A percentile compares a stretch with the other conserved stretches of the same genome.
Conservation (phyloP, 2,797 vertebrate species). For the Mionectes olivaceus region DNA sequence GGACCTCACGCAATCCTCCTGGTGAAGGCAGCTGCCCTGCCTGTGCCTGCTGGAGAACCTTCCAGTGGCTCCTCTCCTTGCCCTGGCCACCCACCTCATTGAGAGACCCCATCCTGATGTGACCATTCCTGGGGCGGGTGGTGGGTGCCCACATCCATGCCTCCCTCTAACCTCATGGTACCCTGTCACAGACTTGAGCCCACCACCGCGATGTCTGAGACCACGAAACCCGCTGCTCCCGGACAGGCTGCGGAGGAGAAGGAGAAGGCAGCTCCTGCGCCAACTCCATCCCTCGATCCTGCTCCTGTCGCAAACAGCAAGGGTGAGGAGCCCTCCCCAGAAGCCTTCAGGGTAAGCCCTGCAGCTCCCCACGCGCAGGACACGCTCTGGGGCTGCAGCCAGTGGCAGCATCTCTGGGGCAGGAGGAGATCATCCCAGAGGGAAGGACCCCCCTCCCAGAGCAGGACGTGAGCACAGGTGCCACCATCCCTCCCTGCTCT, state of each 20-base stretch:
- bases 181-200: constrained; percentile 8
- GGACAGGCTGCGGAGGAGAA: constrained; percentile 87
- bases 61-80: background rate
- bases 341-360: constrained; percentile 88
- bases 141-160: background rate
- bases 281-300: background rate
- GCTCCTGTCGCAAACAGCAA: constrained; percentile 71
- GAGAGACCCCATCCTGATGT: background rate
- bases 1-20: background rate
- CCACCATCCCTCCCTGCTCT: background rate
- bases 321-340: constrained; percentile 83
- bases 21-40: background rate
- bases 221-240: constrained; percentile 68
- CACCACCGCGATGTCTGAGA: constrained; percentile 89
- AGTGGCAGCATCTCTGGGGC: background rate
- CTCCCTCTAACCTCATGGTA: background rate
- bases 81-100: fast-evolving
- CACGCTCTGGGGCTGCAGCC: fast-evolving
- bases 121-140: fast-evolving
- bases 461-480: fast-evolving
- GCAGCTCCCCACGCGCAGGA: fast-evolving
- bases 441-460: background rate
- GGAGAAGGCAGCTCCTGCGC: constrained; percentile 83
- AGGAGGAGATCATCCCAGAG: background rate
- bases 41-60: background rate